phyloP scores from a whole-genome alignment of 2,888 invertebrate genomes.

The Synanthedon tipuliformis region DNA sequence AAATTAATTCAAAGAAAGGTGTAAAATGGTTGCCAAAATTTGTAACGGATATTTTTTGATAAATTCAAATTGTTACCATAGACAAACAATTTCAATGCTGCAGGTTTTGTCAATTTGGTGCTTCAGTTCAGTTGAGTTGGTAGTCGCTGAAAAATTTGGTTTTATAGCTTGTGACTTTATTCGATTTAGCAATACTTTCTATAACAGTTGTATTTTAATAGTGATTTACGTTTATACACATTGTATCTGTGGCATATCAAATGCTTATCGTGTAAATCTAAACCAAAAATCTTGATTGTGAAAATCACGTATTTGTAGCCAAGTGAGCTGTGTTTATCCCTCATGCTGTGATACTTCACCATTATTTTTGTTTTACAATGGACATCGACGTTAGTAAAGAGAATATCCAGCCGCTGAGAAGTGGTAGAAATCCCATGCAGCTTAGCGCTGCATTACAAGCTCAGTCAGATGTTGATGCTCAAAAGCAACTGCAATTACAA shows the following conservation, averaged over 20 bases:
- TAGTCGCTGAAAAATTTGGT: constrained; percentile 47
- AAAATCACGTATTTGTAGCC: constrained; percentile 42
- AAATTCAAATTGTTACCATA: constrained; percentile 50
- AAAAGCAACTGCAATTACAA: constrained; percentile 75
- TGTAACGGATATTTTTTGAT: constrained; percentile 9
- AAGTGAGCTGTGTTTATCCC: constrained; percentile 52
- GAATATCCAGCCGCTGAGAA: constrained; percentile 92
- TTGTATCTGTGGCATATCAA: constrained; percentile 6
- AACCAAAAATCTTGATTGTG: constrained; percentile 21
- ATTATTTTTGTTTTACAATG: constrained; percentile 66
- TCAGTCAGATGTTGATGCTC: constrained; percentile 76
- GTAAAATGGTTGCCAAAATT: neutral
- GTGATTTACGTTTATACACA: constrained; percentile 7
- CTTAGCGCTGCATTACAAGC: constrained; percentile 84
- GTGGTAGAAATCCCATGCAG: constrained; percentile 85
- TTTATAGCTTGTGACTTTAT: constrained; percentile 36
- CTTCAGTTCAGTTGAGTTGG: constrained; percentile 48
- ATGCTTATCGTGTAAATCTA: constrained; percentile 4
- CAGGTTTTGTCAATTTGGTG: constrained; percentile 52
- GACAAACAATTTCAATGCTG: constrained; percentile 26
- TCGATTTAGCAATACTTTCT: constrained; percentile 7
- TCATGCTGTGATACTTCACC: constrained; percentile 53
- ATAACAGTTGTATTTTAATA: constrained; percentile 7
- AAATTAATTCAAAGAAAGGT: too few species aligned
- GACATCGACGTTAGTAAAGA: constrained; percentile 88